These are phyloP conservation scores for Piscicola geometra DNA, from an alignment of 2,888 invertebrate genomes.

Conservation along the genomic window DNA sequence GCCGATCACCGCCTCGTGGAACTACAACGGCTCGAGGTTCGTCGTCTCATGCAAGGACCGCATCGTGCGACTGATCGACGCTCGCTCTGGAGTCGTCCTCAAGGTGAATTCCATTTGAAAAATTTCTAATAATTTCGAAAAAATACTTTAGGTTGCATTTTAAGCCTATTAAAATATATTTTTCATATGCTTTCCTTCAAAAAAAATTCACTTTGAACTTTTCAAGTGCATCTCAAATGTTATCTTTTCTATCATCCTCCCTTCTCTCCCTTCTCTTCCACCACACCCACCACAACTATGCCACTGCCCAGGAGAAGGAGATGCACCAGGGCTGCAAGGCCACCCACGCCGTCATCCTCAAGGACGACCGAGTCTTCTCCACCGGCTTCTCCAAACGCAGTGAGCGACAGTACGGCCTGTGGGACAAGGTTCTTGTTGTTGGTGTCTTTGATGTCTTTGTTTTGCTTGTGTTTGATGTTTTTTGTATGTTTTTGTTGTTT, in stretches of 20 bases:
- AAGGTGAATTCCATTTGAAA: too few species aligned
- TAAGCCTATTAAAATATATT: background rate
- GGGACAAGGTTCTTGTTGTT: constrained; percentile 59
- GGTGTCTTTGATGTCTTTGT: background rate
- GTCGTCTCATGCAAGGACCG: constrained; percentile 91
- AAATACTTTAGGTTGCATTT: background rate
- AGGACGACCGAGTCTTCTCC: constrained; percentile 73
- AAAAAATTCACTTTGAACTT: too few species aligned
- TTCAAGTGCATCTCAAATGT: too few species aligned
- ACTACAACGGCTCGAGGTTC: constrained; percentile 80
- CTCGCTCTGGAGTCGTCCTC: constrained; percentile 76
- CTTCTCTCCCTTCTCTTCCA: too few species aligned
- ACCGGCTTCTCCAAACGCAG: constrained; percentile 90
- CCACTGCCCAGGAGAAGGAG: constrained; percentile 66
- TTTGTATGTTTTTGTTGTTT: too few species aligned
- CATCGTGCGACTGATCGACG: constrained; percentile 79
- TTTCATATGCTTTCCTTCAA: background rate
- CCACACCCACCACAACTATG: background rate
- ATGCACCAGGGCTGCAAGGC: constrained; percentile 79
- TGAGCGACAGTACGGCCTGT: constrained; percentile 84
- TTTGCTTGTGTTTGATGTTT: background rate
- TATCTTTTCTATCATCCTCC: too few species aligned
- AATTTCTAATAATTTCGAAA: background rate
- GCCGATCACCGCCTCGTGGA: constrained; percentile 81
- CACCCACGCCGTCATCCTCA: constrained; percentile 69